These are phyloP conservation scores for Leptinotarsa haldemani DNA, from an alignment of 2,888 invertebrate species.

Conservation along the genomic window DNA sequence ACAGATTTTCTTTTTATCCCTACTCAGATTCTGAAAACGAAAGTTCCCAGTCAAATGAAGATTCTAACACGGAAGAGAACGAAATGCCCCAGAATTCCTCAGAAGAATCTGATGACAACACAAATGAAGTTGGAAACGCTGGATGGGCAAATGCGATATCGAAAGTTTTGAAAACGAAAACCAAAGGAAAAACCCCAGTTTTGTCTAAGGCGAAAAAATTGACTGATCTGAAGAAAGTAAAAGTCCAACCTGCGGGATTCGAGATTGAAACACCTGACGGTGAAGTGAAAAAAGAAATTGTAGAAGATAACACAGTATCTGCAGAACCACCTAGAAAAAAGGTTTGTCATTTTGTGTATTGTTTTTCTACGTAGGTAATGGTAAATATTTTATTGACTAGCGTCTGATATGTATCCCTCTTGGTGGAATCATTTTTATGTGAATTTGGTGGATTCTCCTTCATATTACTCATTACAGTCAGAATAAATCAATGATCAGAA, in stretches of 20 bases:
- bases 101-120: slow-evolving; percentile 40
- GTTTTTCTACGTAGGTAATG: too few relatives aligned
- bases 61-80: slow-evolving; percentile 1
- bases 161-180: slow-evolving; percentile 80
- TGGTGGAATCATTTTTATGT: too few relatives aligned
- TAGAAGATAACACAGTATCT: slow-evolving; percentile 56
- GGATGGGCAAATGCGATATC: slow-evolving; percentile 88
- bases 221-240: slow-evolving; percentile 68
- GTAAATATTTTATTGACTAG: too few relatives aligned
- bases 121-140: slow-evolving; percentile 67
- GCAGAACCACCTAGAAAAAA: slow-evolving; percentile 63
- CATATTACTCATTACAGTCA: too few relatives aligned
- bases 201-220: slow-evolving; percentile 84
- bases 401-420: not conserved
- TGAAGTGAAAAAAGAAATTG: slow-evolving; percentile 67
- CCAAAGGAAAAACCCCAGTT: slow-evolving; percentile 80
- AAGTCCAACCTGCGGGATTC: slow-evolving; percentile 69
- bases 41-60: not conserved
- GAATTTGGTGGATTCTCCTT: too few relatives aligned
- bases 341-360: slow-evolving; percentile 44
- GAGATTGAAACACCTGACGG: slow-evolving; percentile 73
- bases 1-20: not conserved
- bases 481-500: too few relatives aligned
- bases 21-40: not conserved
- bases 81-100: slow-evolving; percentile 22